phyloP scores from a whole-genome alignment of 92 coral and sea anemone species.

The Blastomussa wellsi region DNA sequence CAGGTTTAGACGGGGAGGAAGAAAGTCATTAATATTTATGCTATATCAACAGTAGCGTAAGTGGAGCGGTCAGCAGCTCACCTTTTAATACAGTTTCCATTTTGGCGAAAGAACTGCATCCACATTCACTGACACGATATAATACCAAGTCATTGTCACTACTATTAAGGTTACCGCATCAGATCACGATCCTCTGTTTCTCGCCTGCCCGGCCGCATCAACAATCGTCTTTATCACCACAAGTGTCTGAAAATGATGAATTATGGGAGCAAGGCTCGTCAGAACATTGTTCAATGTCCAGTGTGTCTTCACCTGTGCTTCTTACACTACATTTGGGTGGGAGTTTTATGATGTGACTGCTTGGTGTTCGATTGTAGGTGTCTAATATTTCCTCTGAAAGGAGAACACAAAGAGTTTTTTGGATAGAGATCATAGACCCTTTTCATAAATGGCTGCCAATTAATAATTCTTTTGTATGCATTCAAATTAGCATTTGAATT shows the following conservation, averaged over 20 bases:
- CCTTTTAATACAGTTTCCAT: conserved; percentile 4
- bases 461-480: no score
- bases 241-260: background rate
- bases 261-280: background rate
- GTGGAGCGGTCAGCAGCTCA: background rate
- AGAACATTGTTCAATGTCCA: conserved; percentile 10
- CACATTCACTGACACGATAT: conserved; percentile 10
- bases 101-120: conserved; percentile 1
- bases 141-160: background rate
- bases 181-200: background rate
- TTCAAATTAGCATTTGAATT: no score
- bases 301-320: background rate
- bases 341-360: background rate
- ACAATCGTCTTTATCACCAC: conserved; percentile 11
- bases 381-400: background rate
- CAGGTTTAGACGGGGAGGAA: no score
- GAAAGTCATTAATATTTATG: no score
- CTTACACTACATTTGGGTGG: background rate
- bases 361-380: conserved; percentile 17
- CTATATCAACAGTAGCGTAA: no score
- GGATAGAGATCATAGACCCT: no score
- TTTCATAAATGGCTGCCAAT: no score
- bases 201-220: conserved; percentile 19
- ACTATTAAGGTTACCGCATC: no score
- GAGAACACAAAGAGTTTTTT: no score